phyloP scores from a whole-genome alignment of 2,113 vertebrate species.

The Rana temporaria region DNA sequence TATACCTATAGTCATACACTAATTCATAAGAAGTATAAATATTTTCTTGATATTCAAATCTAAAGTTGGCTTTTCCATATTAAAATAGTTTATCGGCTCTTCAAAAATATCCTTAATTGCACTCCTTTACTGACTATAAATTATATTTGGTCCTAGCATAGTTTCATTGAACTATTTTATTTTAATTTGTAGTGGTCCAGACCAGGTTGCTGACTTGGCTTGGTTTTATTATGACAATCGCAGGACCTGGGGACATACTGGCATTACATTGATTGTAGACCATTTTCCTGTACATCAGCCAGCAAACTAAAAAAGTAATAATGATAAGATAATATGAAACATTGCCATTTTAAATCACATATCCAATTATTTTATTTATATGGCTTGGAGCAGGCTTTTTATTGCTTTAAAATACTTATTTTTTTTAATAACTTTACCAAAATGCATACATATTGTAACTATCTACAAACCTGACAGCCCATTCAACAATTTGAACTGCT shows the following conservation, averaged over 20 bases:
- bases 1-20: background rate
- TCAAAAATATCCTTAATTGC: conserved; percentile 18
- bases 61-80: background rate
- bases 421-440: too few relatives aligned
- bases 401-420: too few relatives aligned
- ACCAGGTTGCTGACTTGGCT: background rate
- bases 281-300: background rate
- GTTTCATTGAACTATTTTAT: conserved; percentile 1
- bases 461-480: too few relatives aligned
- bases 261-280: conserved; percentile 40
- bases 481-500: too few relatives aligned
- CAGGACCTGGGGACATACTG: conserved; percentile 23
- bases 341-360: too few relatives aligned
- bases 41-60: background rate
- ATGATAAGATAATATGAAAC: too few relatives aligned
- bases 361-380: too few relatives aligned
- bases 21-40: background rate
- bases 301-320: background rate
- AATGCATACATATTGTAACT: too few relatives aligned
- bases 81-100: conserved; percentile 6
- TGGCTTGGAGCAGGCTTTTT: too few relatives aligned
- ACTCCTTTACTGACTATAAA: background rate
- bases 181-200: conserved; percentile 9
- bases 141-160: background rate
- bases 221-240: conserved; percentile 17